phyloP scores from a whole-genome alignment of 2,888 invertebrate genomes.

The Trichopria drosophilae region DNA sequence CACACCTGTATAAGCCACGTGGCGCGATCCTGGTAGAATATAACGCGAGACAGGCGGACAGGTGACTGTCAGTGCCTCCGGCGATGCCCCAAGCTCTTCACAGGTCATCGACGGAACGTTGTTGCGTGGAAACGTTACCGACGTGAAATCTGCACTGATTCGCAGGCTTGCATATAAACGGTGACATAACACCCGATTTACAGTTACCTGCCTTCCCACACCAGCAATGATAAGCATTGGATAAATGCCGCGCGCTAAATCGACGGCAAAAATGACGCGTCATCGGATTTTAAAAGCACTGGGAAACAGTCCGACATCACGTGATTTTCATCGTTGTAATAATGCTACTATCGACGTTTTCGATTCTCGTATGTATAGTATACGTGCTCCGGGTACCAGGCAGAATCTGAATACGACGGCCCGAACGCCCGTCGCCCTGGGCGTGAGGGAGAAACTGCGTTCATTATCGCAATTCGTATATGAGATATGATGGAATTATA shows the following conservation, averaged over 20 bases:
- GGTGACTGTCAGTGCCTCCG: conserved; percentile 55
- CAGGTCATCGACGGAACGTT: conserved; percentile 31
- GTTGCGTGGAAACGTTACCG: background rate
- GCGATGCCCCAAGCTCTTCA: conserved; percentile 45
- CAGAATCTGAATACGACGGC: too few relatives aligned
- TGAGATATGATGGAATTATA: too few relatives aligned
- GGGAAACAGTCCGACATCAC: conserved; percentile 17
- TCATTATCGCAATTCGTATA: too few relatives aligned
- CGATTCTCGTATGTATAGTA: too few relatives aligned
- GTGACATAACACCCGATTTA: too few relatives aligned
- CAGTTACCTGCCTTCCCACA: too few relatives aligned
- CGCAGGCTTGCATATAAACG: too few relatives aligned
- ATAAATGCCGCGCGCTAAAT: conserved; percentile 32
- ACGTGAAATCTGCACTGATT: too few relatives aligned
- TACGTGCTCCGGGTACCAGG: too few relatives aligned
- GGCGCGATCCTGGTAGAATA: conserved; percentile 33
- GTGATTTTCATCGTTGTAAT: conserved; percentile 46
- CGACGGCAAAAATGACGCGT: conserved; percentile 43
- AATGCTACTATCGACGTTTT: conserved; percentile 43
- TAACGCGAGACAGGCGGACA: conserved; percentile 48
- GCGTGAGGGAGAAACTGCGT: background rate
- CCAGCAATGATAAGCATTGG: conserved; percentile 23
- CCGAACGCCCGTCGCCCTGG: conserved; percentile 5
- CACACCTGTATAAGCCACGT: conserved; percentile 36
- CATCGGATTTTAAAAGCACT: conserved; percentile 44